phyloP scores from a whole-genome alignment of 1,140 invertebrate genomes.

The Dendrolimus punctatus region DNA sequence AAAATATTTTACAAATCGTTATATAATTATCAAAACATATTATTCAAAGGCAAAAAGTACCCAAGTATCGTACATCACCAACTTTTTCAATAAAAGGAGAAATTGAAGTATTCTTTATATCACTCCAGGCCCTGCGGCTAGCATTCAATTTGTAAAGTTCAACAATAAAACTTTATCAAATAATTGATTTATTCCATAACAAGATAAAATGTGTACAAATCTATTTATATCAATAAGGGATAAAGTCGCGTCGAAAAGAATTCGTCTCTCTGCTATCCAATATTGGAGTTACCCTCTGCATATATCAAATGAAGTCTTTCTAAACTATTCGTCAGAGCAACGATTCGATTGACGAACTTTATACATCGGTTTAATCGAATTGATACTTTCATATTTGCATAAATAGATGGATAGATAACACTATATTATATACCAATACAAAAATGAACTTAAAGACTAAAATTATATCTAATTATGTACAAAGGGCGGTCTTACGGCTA shows the following conservation, averaged over 20 bases:
- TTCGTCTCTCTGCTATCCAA: conserved; percentile 29
- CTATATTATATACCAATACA: too few relatives aligned
- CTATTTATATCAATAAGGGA: conserved; percentile 34
- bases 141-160: background rate
- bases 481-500: too few relatives aligned
- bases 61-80: too few relatives aligned
- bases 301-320: conserved; percentile 65
- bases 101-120: too few relatives aligned
- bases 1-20: too few relatives aligned
- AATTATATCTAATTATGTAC: too few relatives aligned
- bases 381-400: conserved; percentile 23
- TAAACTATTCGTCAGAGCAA: conserved; percentile 57
- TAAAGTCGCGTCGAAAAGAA: conserved; percentile 19
- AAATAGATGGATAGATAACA: too few relatives aligned
- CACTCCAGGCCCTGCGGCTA: too few relatives aligned
- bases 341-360: conserved; percentile 55
- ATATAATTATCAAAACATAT: too few relatives aligned
- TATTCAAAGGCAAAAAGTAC: too few relatives aligned
- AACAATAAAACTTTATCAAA: background rate
- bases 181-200: conserved; percentile 38
- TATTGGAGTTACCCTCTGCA: conserved; percentile 49
- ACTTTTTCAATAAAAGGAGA: too few relatives aligned
- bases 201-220: conserved; percentile 41
- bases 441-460: too few relatives aligned
- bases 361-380: conserved; percentile 29